phyloP scores from a whole-genome alignment of 2,113 vertebrate genomes.

The Harpagus bidentatus region DNA sequence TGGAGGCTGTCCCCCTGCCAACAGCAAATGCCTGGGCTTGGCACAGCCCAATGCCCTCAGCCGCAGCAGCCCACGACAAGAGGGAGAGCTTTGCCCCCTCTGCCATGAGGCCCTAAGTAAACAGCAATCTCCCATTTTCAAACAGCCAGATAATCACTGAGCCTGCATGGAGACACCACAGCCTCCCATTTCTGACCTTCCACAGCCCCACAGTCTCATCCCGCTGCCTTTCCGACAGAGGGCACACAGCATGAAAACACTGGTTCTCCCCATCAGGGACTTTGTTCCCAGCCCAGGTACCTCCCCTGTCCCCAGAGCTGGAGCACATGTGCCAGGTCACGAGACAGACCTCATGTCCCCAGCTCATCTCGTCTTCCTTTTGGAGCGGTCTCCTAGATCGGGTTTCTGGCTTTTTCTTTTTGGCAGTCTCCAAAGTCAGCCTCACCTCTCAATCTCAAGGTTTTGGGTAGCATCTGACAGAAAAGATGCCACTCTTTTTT shows the following conservation, averaged over 20 bases:
- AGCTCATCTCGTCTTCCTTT: constrained; percentile 59
- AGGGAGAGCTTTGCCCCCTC: neutral
- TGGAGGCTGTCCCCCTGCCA: neutral
- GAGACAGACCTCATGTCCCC: constrained; percentile 49
- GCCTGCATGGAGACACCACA: neutral
- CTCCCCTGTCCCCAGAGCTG: constrained; percentile 14
- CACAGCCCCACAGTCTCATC: neutral
- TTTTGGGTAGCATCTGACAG: neutral
- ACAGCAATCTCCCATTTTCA: neutral
- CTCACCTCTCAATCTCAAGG: constrained; percentile 31
- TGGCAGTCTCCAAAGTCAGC: constrained; percentile 55
- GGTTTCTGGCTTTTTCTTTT: constrained; percentile 55
- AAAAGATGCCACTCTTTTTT: neutral
- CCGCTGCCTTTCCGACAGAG: fast-evolving
- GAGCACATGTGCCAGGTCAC: constrained; percentile 43
- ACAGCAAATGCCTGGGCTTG: neutral
- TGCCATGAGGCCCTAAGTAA: neutral
- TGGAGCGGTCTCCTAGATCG: neutral
- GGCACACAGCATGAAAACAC: neutral
- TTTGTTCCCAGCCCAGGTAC: neutral
- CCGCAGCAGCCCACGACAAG: neutral
- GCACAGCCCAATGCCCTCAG: neutral
- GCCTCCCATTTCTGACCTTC: neutral
- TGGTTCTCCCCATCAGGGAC: neutral
- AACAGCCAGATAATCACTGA: neutral